Base-by-base conservation (phyloP, 2,113 vertebrate species). In the Peucedramus taeniatus region DNA sequence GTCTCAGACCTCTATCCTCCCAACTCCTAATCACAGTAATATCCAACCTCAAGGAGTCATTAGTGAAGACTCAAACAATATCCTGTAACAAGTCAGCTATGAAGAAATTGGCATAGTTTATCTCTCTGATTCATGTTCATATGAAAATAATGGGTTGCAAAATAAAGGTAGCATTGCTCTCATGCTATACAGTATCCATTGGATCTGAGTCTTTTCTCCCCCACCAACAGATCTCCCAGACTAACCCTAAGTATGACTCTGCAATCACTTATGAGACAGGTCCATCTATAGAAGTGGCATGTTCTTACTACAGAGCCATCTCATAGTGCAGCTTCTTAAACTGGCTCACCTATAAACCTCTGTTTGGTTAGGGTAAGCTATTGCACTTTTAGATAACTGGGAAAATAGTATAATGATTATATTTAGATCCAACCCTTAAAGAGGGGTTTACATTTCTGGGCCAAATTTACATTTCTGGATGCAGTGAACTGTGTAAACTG, bases 1-100 rank as follows among this genome's bases (percentile, higher is more conserved):
- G 92, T 96, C 93, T 97, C 93, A 96, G 94, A 94, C 96, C 94
- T 98, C 95, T 97, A 56, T 97, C 96, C 96, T 97, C 95, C 94
- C 93, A 95, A 57, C 89, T 97, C 89, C 96, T 98, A 96, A 98
- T 97, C 96, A 97, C 66, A 91, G 93, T 97, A 97, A 97, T 98
- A 97, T 94, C 94, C 94, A 97, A 75, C 89, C 96, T 97, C 91
- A 97, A 96, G 89, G 94, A 97, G 87, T 97, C 97, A 96, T 98
- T 98, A 98, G 90, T 87, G 89, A 96, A 84, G 90, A 94, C 74
- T 92, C 89, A 96, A 96, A 93, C 88, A 97, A 95, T 97, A 97
- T 96, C 90, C 80, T 95, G 27, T 96, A 97, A 96, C 94, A 96
- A 96, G 91, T 97, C 92, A 81, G 90, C 96, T 97, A 81, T 87